phyloP scores from a whole-genome alignment of 2,113 vertebrate species.

The Zosterops lateralis region DNA sequence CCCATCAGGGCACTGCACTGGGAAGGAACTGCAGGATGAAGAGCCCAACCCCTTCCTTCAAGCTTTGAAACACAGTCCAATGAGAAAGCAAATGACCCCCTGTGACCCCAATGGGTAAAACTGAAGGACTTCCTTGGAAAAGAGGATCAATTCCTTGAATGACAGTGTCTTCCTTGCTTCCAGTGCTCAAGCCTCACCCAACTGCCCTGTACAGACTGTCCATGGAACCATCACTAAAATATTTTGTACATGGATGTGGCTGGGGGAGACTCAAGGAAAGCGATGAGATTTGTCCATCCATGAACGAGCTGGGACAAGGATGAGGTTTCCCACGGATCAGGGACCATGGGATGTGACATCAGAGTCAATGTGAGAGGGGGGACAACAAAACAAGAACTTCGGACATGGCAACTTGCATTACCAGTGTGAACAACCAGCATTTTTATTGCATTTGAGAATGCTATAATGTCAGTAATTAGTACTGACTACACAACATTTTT shows the following conservation, averaged over 20 bases:
- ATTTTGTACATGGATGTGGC: rapidly evolving
- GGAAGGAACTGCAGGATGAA: not conserved
- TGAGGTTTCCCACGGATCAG: not conserved
- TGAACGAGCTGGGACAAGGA: rapidly evolving
- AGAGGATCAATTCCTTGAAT: rapidly evolving
- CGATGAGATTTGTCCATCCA: not conserved
- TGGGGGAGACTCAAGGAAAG: not conserved
- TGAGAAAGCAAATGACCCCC: not conserved
- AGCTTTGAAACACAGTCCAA: rapidly evolving
- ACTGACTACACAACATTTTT: slow-evolving; percentile 92
- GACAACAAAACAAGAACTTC: slow-evolving; percentile 52
- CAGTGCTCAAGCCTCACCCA: not conserved
- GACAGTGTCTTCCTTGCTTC: not conserved
- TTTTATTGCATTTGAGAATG: slow-evolving; percentile 99
- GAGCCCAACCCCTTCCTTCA: not conserved
- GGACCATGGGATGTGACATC: not conserved
- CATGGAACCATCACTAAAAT: not conserved
- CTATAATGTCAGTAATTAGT: slow-evolving; percentile 88
- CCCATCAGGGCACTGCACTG: not conserved
- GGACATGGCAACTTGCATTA: slow-evolving; percentile 77
- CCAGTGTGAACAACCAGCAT: slow-evolving; percentile 92
- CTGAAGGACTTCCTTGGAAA: not conserved
- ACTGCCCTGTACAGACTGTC: not conserved
- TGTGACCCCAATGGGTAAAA: rapidly evolving
- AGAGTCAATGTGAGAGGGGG: not conserved